Percentiles rank a stretch among this genome's conserved stretches.
Conservation (phyloP, 2,888 invertebrate genomes). For the Lumbricus terrestris region DNA sequence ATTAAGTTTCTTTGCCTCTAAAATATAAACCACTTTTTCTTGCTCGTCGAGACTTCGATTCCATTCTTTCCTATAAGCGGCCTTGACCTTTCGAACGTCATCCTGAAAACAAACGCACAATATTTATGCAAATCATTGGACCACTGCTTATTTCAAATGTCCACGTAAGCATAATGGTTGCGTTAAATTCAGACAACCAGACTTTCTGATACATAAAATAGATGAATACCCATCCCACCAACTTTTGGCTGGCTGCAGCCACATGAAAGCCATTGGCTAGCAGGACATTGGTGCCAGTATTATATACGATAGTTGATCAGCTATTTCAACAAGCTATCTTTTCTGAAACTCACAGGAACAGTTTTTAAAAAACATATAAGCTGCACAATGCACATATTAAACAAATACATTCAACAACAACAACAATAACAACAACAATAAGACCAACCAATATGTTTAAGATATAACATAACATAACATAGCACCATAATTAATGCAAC, state of each 20-base stretch:
- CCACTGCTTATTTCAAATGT: not conserved
- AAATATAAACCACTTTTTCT: not conserved
- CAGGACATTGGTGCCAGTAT: not conserved
- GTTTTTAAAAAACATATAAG: not conserved
- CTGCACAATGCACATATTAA: no score
- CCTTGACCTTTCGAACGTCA: not conserved
- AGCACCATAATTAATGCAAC: no score
- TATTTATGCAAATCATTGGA: not conserved
- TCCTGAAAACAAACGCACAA: not conserved
- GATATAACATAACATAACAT: no score
- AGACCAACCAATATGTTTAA: not conserved
- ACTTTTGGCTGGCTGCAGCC: not conserved
- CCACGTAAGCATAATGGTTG: not conserved
- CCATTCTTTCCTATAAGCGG: not conserved
- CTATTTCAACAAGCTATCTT: not conserved
- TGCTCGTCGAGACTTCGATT: not conserved
- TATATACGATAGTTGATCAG: not conserved
- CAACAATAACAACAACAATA: not conserved
- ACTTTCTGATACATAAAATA: not conserved
- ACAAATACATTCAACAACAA: not conserved
- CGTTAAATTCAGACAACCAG: not conserved
- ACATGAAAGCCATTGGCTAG: not conserved
- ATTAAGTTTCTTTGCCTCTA: conserved; percentile 3
- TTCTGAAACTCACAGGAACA: not conserved
- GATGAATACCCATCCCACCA: not conserved